Percentiles rank a stretch among this genome's conserved stretches.
These are phyloP conservation scores for Diachrysia chrysitis DNA, from an alignment of 2,888 invertebrate species.

Conservation along the genomic window DNA sequence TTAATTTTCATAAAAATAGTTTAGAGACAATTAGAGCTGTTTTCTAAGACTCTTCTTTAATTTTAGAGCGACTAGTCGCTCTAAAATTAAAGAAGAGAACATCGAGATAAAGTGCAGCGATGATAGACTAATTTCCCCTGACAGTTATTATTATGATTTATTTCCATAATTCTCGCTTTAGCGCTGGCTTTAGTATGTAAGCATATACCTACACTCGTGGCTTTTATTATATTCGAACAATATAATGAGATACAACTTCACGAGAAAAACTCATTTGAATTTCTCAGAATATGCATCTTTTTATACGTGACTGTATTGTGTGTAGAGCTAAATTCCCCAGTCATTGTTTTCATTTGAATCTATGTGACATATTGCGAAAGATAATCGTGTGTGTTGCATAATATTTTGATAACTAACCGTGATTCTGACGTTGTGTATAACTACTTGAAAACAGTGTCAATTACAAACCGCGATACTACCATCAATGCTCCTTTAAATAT, in stretches of 20 bases:
- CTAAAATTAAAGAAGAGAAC: too few relatives aligned
- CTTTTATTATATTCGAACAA: not conserved
- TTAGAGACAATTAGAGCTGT: too few relatives aligned
- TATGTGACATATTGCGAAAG: constrained; percentile 18
- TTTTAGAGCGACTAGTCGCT: too few relatives aligned
- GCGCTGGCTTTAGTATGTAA: not conserved
- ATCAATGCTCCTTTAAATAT: constrained; percentile 18
- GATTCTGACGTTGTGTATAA: constrained; percentile 15
- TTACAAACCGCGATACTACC: constrained; percentile 18
- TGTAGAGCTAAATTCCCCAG: not conserved
- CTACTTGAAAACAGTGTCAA: constrained; percentile 44
- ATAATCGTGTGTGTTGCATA: constrained; percentile 37
- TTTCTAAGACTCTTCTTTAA: too few relatives aligned
- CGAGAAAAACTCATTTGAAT: constrained; percentile 4
- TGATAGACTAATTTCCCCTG: too few relatives aligned
- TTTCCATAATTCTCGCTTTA: not conserved
- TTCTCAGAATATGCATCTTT: not conserved
- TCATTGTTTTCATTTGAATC: constrained; percentile 33
- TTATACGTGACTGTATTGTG: constrained; percentile 5
- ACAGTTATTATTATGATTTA: too few relatives aligned
- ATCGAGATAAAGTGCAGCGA: too few relatives aligned
- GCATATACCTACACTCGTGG: not conserved
- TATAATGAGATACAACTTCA: not conserved
- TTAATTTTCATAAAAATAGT: too few relatives aligned
- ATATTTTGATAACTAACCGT: constrained; percentile 34